Percentiles rank a stretch among this genome's conserved stretches.
Conservation (phyloP, 2,113 vertebrate genomes). For the Heloderma charlesbogerti region DNA sequence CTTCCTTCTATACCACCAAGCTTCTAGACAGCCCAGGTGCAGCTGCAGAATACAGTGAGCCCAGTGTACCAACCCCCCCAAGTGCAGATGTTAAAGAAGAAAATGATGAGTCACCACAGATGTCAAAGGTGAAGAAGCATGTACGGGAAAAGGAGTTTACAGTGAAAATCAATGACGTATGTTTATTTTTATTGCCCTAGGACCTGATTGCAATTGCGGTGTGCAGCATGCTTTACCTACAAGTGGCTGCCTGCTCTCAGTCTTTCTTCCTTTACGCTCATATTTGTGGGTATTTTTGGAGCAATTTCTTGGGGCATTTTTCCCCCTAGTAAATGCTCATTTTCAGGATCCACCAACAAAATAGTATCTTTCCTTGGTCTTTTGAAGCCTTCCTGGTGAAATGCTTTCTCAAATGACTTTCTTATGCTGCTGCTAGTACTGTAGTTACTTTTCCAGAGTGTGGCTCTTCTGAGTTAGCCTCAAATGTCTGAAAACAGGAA, state of each 20-base stretch:
- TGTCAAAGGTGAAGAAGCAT: constrained; percentile 99
- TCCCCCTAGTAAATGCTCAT: constrained; percentile 51
- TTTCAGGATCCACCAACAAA: constrained; percentile 56
- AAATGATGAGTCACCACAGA: constrained; percentile 90
- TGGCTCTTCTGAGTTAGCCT: constrained; percentile 40
- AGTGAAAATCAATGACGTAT: constrained; percentile 99
- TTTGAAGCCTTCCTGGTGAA: constrained; percentile 57
- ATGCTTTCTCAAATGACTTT: constrained; percentile 64
- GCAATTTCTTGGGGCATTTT: constrained; percentile 74
- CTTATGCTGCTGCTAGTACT: constrained; percentile 59
- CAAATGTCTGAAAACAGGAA: constrained; percentile 1
- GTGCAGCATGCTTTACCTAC: constrained; percentile 91
- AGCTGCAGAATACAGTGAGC: constrained; percentile 77
- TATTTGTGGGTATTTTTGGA: constrained; percentile 76
- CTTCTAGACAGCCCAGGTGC: constrained; percentile 90
- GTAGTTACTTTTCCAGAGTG: constrained; percentile 39
- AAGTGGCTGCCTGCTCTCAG: constrained; percentile 87
- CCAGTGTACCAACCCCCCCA: constrained; percentile 72
- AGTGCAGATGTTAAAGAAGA: constrained; percentile 83
- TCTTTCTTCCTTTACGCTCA: constrained; percentile 80
- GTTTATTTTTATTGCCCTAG: constrained; percentile 94
- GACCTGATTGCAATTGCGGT: constrained; percentile 87
- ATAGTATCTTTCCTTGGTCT: constrained; percentile 49
- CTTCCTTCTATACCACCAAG: constrained; percentile 98
- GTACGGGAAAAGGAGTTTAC: constrained; percentile 99